Base-by-base conservation (phyloP, 2,888 invertebrate species). In the Colostygia pectinataria region DNA sequence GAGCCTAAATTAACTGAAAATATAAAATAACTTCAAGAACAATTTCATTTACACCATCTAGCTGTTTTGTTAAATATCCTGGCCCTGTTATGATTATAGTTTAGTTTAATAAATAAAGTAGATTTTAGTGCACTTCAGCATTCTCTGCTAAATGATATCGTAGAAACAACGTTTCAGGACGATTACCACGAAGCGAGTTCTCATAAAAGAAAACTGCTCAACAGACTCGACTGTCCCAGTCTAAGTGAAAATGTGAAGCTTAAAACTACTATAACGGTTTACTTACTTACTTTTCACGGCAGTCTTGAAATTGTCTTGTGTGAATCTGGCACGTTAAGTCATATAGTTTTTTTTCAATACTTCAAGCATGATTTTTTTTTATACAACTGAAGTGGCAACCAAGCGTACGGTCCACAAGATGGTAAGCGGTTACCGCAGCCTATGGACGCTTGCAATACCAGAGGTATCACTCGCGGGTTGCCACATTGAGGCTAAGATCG, bases 201-300 rank as follows among this genome's bases (percentile, higher is more conserved):
- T 61, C 62, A 46, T 69, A 61, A 69, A 69, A 66, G 52, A 59
- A 62, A 62, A 69, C 58, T 55, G 48, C 47, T 33, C 28, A 23
- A 34, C 41, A 43, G 52, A 49, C 38, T 24, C 32, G 12, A 42
- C 29, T 46, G 38, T 53, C 46, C 49, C 29, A 48, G 47, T 38
- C 41, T 46, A 48, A 59, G 49, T 58, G 53, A 44, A 46, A 53
- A 55, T 51, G 48, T 51, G 42, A 31, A 57, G 32, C 37, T 39
- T 24, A 73, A 77, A 83, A 83, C 70, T 86, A 83, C 63, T 18
- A 24, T 45, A 31, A 31, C 45, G 40, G n/a, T 40, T 50, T 44
- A 67, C 67, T 68, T 37, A 66, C 66, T 68, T 58, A 60, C 66
- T 54, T 61, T 65, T 40, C 36, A 27, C 31, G 31, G 14, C 1